These are phyloP conservation scores for Mus spretus DNA, from an alignment of 2,797 vertebrate genomes.

Conservation along the genomic window DNA sequence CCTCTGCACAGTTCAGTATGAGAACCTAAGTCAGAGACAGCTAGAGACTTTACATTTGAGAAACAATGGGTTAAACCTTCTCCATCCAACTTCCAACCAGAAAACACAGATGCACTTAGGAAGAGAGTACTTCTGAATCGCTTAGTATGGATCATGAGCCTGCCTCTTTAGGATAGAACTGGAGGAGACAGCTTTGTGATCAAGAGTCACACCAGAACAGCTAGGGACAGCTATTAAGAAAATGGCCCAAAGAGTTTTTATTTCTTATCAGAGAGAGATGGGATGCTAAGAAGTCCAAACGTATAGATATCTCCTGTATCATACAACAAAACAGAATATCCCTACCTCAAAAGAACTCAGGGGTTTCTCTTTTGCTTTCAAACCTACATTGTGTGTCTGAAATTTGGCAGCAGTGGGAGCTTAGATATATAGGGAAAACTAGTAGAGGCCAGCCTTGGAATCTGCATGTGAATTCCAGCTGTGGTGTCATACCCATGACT, in stretches of 20 bases:
- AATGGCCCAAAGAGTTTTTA: not conserved
- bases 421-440: not conserved
- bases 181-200: not conserved
- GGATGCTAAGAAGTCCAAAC: not conserved
- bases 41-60: conserved; percentile 5
- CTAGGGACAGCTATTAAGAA: not conserved
- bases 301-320: not conserved
- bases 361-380: conserved; percentile 48
- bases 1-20: not conserved
- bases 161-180: not conserved
- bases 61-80: not conserved
- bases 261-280: not conserved
- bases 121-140: not conserved
- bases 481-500: not conserved
- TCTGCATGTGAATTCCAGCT: not conserved
- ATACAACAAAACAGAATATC: not conserved
- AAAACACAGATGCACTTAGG: not conserved
- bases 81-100: not conserved
- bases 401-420: not conserved
- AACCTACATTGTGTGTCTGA: not conserved
- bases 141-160: not conserved
- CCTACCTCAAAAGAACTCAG: not conserved
- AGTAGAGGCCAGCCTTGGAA: not conserved
- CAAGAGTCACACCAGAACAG: not conserved
- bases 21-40: conserved; percentile 9